Conservation (phyloP, 2,888 invertebrate genomes). For the Trissoscelio sp. region DNA sequence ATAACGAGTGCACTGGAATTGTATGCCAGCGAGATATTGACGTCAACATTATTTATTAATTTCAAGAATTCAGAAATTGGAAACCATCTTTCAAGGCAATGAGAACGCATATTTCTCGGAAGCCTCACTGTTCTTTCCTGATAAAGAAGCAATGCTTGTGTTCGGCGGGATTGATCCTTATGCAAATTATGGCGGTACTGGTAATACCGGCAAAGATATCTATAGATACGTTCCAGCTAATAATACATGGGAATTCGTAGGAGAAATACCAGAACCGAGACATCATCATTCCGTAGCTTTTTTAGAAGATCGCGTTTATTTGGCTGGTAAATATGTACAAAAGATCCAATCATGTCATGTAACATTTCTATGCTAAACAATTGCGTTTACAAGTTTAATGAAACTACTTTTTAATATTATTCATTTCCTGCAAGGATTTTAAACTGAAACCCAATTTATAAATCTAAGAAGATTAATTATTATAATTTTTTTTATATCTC, state of each 20-base stretch:
- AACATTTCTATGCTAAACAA: too few relatives aligned
- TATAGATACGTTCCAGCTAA: conserved; percentile 86
- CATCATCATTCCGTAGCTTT: conserved; percentile 88
- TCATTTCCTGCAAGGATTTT: too few relatives aligned
- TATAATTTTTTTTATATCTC: too few relatives aligned
- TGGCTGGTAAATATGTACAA: conserved; percentile 85
- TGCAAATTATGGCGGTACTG: conserved; percentile 84
- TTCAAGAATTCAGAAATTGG: conserved; percentile 67
- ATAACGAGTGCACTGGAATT: too few relatives aligned
- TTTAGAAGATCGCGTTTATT: conserved; percentile 87
- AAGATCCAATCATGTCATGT: too few relatives aligned
- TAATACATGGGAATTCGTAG: conserved; percentile 88
- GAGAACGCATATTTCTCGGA: conserved; percentile 84
- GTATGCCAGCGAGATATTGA: too few relatives aligned
- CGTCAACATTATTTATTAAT: conserved; percentile 12
- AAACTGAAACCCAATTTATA: too few relatives aligned
- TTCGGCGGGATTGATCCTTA: conserved; percentile 90
- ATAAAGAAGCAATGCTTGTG: conserved; percentile 87
- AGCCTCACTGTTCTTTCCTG: conserved; percentile 85
- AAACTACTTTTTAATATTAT: too few relatives aligned
- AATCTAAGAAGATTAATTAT: too few relatives aligned
- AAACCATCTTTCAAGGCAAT: conserved; percentile 70
- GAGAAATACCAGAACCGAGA: conserved; percentile 88
- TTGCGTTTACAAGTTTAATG: too few relatives aligned
- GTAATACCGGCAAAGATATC: conserved; percentile 87